phyloP scores from a whole-genome alignment of 2,113 vertebrate genomes.

The Gobiocypris rarus region DNA sequence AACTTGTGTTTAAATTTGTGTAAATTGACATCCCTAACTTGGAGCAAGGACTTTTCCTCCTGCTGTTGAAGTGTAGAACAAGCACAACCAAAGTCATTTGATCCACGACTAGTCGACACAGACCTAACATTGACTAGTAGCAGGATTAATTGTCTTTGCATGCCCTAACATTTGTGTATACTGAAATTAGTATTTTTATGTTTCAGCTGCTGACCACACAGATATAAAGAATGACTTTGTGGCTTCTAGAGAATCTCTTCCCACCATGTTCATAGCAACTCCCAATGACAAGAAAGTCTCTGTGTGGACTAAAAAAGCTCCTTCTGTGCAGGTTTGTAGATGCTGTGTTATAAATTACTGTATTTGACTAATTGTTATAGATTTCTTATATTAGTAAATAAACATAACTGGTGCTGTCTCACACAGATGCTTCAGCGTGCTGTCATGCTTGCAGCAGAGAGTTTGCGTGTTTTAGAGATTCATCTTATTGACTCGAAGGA shows the following conservation, averaged over 20 bases:
- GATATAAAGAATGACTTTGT: slow-evolving; percentile 90
- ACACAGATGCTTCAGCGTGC: slow-evolving; percentile 88
- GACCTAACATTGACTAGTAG: not conserved
- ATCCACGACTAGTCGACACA: not conserved
- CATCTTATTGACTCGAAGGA: slow-evolving; percentile 89
- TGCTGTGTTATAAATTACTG: not conserved
- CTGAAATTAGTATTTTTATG: not conserved
- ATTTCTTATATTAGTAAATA: not conserved
- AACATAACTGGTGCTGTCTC: not conserved
- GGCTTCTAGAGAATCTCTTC: slow-evolving; percentile 81
- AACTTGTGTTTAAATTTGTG: no score
- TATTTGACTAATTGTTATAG: not conserved
- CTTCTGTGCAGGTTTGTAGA: slow-evolving; percentile 84
- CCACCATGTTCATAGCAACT: slow-evolving; percentile 90
- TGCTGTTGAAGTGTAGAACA: not conserved
- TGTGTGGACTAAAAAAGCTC: slow-evolving; percentile 87
- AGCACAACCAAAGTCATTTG: not conserved
- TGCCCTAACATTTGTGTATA: not conserved
- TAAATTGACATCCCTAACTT: no score
- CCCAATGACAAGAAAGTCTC: slow-evolving; percentile 87
- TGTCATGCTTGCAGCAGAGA: slow-evolving; percentile 82
- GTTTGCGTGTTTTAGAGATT: slow-evolving; percentile 81
- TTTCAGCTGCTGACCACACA: slow-evolving; percentile 80
- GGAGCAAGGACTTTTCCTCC: not conserved
- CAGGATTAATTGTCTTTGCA: not conserved